These are phyloP conservation scores for Steinernema hermaphroditum DNA, from an alignment of 2,888 invertebrate genomes.

Conservation along the genomic window DNA sequence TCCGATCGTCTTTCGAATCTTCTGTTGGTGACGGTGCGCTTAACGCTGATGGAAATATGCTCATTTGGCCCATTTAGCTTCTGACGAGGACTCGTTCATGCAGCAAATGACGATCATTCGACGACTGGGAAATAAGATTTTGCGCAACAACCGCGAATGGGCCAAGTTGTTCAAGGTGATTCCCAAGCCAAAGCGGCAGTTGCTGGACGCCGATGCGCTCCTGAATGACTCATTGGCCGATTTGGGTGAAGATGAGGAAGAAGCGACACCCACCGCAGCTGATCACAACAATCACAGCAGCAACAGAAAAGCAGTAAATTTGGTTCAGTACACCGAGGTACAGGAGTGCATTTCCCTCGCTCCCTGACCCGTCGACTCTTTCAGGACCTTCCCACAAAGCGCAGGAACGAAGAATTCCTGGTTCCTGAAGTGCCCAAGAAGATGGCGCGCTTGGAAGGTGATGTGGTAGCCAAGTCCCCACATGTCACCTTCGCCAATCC, in stretches of 20 bases:
- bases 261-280: not conserved
- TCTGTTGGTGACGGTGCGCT: not conserved
- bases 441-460: not conserved
- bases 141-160: conserved; percentile 18
- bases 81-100: conserved; percentile 16
- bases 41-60: not conserved
- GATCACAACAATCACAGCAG: not conserved
- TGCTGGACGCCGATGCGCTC: not conserved
- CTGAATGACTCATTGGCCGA: conserved; percentile 14
- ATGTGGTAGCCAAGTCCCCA: too few relatives aligned
- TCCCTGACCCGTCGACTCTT: too few relatives aligned
- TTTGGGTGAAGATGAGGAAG: not conserved
- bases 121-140: conserved; percentile 9
- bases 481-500: conserved; percentile 24
- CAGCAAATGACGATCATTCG: conserved; percentile 21
- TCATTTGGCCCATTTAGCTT: not conserved
- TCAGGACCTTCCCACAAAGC: not conserved
- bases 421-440: not conserved
- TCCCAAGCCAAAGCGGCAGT: not conserved
- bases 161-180: not conserved
- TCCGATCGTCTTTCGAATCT: not conserved
- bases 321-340: not conserved
- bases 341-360: too few relatives aligned
- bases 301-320: not conserved
- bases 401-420: not conserved